Conservation (phyloP, 2,888 invertebrate genomes). For the Halictus ligatus region DNA sequence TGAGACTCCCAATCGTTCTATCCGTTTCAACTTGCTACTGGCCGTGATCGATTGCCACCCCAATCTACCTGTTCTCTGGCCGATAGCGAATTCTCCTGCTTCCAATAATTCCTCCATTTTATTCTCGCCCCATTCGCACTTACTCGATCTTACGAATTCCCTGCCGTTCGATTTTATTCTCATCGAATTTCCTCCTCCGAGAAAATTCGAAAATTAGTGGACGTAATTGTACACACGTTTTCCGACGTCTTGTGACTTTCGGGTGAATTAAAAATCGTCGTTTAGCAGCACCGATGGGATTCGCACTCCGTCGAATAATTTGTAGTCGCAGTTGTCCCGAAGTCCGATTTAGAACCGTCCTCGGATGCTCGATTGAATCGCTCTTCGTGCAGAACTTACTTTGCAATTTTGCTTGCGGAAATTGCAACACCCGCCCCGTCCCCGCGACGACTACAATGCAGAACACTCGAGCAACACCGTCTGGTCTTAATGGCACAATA, state of each 20-base stretch:
- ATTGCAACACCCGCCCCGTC: slow-evolving; percentile 5
- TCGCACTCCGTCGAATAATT: neutral
- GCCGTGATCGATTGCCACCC: neutral
- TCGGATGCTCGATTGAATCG: neutral
- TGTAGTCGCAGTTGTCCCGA: neutral
- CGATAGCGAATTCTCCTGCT: neutral
- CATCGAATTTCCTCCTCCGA: neutral
- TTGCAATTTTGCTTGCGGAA: slow-evolving; percentile 2
- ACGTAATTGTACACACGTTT: too few species aligned
- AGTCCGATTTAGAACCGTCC: neutral
- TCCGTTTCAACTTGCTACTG: neutral
- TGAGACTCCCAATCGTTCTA: neutral
- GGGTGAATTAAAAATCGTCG: neutral
- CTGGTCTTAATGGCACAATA: neutral
- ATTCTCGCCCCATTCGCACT: neutral
- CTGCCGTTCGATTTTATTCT: neutral
- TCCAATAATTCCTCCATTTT: neutral
- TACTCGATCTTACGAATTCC: neutral
- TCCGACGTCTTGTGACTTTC: neutral
- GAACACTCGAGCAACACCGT: neutral
- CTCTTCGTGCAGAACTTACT: neutral
- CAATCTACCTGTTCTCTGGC: neutral
- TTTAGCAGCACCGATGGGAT: neutral
- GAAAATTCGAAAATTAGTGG: too few species aligned
- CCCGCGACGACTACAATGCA: neutral